Conservation (phyloP, 2,888 invertebrate species). For the Drosophila kanekoi region DNA sequence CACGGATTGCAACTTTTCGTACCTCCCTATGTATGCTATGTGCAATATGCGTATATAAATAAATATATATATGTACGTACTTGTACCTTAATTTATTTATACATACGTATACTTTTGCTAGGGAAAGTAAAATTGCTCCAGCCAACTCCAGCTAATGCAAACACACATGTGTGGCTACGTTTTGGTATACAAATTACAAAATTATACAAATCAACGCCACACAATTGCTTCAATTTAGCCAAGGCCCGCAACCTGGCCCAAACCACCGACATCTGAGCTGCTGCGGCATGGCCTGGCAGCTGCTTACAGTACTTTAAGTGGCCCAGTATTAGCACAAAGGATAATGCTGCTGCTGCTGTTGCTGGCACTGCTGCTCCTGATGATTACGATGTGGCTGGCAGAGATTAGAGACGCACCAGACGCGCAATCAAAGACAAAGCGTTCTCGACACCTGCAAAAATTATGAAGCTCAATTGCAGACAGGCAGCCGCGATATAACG, state of each 20-base stretch:
- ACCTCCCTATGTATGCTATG: constrained; percentile 5
- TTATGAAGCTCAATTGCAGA: constrained; percentile 67
- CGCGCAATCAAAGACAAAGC: constrained; percentile 77
- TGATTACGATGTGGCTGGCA: constrained; percentile 67
- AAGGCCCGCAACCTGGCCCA: constrained; percentile 18
- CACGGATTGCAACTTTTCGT: constrained; percentile 12
- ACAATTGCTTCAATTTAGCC: constrained; percentile 81
- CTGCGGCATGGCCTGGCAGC: constrained; percentile 46
- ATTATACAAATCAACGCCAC: constrained; percentile 80
- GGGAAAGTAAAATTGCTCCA: constrained; percentile 59
- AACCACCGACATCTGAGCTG: neutral
- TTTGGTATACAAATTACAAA: constrained; percentile 81
- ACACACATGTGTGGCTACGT: constrained; percentile 75
- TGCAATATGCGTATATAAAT: constrained; percentile 1
- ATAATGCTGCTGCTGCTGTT: constrained; percentile 13
- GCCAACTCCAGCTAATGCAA: constrained; percentile 41
- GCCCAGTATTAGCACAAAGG: constrained; percentile 49
- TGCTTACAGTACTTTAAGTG: constrained; percentile 48
- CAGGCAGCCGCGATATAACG: constrained; percentile 25
- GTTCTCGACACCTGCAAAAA: constrained; percentile 77
- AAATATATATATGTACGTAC: neutral
- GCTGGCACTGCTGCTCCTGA: constrained; percentile 15
- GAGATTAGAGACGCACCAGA: constrained; percentile 73
- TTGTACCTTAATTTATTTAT: constrained; percentile 14
- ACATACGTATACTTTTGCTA: constrained; percentile 15